Evolutionary conservation across 2,888 invertebrate genomes (phyloP).

Genomic region (Dexiosoma caninum): DNA sequence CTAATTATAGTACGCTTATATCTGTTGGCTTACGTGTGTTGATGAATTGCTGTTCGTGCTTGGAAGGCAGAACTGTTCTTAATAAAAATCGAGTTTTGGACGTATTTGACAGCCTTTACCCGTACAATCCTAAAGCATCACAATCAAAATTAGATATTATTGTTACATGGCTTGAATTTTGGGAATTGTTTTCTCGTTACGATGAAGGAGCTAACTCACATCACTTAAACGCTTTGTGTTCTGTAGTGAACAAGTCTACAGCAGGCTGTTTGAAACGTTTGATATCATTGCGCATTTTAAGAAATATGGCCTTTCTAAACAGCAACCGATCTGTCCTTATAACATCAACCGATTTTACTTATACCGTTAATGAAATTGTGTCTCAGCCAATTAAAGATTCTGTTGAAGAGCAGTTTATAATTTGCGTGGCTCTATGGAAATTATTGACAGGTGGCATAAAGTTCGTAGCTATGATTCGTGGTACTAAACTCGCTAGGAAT

Average conservation of each 20-base stretch:
- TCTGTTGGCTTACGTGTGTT: slow-evolving; percentile 70
- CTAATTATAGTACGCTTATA: slow-evolving; percentile 64
- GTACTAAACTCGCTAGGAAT: slow-evolving; percentile 71
- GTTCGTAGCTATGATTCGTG: slow-evolving; percentile 71
- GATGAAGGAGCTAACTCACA: slow-evolving; percentile 70
- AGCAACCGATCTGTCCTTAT: slow-evolving; percentile 71
- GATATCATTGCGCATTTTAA: slow-evolving; percentile 71
- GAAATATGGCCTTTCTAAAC: slow-evolving; percentile 75
- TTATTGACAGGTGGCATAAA: slow-evolving; percentile 74
- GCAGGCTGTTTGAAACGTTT: slow-evolving; percentile 65
- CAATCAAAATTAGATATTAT: slow-evolving; percentile 70
- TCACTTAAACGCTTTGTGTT: slow-evolving; percentile 70
- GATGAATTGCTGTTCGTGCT: slow-evolving; percentile 74
- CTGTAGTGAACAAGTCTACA: slow-evolving; percentile 66
- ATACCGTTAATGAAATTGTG: slow-evolving; percentile 68
- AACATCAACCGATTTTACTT: slow-evolving; percentile 68
- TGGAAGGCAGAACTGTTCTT: slow-evolving; percentile 75
- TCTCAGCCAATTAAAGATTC: slow-evolving; percentile 63
- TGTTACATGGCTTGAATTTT: slow-evolving; percentile 73
- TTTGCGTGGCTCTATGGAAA: slow-evolving; percentile 72
- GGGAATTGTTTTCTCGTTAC: slow-evolving; percentile 75
- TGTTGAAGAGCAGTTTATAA: slow-evolving; percentile 72
- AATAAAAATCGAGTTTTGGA: slow-evolving; percentile 72
- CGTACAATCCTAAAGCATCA: slow-evolving; percentile 66
- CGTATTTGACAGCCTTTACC: slow-evolving; percentile 73